Conservation (phyloP, 2,113 vertebrate species). For the Ochotona princeps region DNA sequence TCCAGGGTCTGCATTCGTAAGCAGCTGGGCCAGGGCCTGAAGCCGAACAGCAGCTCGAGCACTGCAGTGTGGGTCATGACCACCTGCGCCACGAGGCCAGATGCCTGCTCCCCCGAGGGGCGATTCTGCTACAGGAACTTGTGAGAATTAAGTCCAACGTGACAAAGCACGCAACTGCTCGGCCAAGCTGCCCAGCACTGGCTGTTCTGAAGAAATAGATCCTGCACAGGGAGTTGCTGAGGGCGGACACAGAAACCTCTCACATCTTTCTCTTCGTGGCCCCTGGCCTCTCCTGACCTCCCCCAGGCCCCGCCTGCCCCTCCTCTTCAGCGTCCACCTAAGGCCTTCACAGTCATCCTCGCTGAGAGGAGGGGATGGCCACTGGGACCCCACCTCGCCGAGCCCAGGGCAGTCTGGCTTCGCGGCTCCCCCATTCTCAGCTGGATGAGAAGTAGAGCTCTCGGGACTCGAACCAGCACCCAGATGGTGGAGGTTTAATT, state of each 20-base stretch:
- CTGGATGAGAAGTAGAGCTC: too few relatives aligned
- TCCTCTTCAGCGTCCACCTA: background rate
- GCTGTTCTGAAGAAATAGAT: background rate
- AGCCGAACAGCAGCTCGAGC: too few relatives aligned
- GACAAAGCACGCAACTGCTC: background rate
- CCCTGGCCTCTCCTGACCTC: rapidly evolving
- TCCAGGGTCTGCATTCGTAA: too few relatives aligned
- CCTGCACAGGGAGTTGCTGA: background rate
- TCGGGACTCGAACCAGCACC: too few relatives aligned
- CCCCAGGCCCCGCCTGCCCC: rapidly evolving
- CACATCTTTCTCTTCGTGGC: rapidly evolving
- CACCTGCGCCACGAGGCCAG: too few relatives aligned
- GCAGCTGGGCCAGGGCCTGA: too few relatives aligned
- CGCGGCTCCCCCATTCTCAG: too few relatives aligned
- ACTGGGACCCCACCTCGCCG: rapidly evolving
- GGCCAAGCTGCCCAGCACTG: background rate
- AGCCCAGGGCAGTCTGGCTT: rapidly evolving
- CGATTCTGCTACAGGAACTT: background rate
- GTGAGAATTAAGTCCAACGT: background rate
- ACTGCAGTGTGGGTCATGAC: too few relatives aligned
- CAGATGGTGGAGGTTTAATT: too few relatives aligned
- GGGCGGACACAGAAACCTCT: rapidly evolving
- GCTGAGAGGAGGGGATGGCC: background rate
- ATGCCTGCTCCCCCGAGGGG: too few relatives aligned
- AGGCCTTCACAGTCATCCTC: too few relatives aligned